A percentile compares a stretch with the other conserved stretches of the same genome.
Conservation (phyloP, 2,113 vertebrate species). For the Ptilonorhynchus violaceus region DNA sequence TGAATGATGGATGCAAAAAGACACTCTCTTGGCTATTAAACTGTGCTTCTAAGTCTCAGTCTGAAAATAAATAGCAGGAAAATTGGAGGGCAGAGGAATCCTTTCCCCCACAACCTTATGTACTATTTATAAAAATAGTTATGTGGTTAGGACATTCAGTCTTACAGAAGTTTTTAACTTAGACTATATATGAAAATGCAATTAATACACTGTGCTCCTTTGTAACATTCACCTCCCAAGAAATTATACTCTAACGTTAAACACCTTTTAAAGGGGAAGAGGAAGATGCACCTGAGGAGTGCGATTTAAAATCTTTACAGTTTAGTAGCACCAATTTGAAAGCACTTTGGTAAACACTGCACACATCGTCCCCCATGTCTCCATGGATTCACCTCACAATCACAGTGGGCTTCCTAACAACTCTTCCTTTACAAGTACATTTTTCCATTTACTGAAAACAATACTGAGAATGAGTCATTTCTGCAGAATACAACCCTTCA, state of each 20-base stretch:
- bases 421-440: background rate
- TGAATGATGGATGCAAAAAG: background rate
- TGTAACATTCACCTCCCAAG: background rate
- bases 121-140: background rate
- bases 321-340: background rate
- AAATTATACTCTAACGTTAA: background rate
- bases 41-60: background rate
- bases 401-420: background rate
- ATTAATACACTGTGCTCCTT: background rate
- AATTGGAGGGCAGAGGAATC: background rate
- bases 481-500: background rate
- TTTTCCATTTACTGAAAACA: constrained; percentile 33
- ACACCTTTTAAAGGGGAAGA: background rate
- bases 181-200: background rate
- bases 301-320: background rate
- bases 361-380: background rate
- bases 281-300: background rate
- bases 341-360: background rate
- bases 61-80: background rate
- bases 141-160: background rate
- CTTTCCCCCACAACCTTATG: background rate
- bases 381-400: background rate
- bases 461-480: constrained; percentile 33
- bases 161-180: background rate
- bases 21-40: background rate